Base-by-base conservation (phyloP, 1,140 invertebrate genomes). In the Meteorus sp. region DNA sequence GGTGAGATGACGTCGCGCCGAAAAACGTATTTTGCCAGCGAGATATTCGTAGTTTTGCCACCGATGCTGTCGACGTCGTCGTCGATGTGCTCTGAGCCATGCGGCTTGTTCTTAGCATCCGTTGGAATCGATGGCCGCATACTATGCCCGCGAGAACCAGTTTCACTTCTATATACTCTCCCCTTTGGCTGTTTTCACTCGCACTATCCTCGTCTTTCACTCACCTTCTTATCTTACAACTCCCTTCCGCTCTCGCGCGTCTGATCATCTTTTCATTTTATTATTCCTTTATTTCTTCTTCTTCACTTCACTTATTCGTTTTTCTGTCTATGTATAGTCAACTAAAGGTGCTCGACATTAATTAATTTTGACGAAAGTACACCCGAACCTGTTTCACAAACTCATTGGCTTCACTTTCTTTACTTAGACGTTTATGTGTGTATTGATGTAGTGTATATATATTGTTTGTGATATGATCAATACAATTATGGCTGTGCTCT, bases 361-460 rank as follows among this genome's bases (percentile, higher is more conserved):
- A 61, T 61, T 61, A 61, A 61, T 61, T 61, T 61, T 61, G 60
- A 61, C 60, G 60, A 60, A 60, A 60, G 51, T 51, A 53, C 58
- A 60, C 51, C 41, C 58, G 58, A 61, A 61, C 60, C 54, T 50
- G 60, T 61, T 56, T 57, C 29, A 23, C 44, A 25, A 50, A 17
- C 43, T 23, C 8, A 39, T 39, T 4, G 8, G 8, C 35, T 39
- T 39, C 35, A 39, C 8, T 13, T 29, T 29, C 27, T 9, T 29
- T 29, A 5, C 4, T 29, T 5, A 29, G 4, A 29, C 27, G 9
- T 39, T 58, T 29, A 50, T 31, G 27, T 29, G 22, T 13, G 19
- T 39, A n/a, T n/a, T 39, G 11, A 4, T n/a, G 8, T 39, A 39
- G 4, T 39, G 35, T 39, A 15, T n/a, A n/a, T n/a, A n/a, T n/a